phyloP scores from a whole-genome alignment of 2,113 vertebrate genomes.

The Piprites chloris region DNA sequence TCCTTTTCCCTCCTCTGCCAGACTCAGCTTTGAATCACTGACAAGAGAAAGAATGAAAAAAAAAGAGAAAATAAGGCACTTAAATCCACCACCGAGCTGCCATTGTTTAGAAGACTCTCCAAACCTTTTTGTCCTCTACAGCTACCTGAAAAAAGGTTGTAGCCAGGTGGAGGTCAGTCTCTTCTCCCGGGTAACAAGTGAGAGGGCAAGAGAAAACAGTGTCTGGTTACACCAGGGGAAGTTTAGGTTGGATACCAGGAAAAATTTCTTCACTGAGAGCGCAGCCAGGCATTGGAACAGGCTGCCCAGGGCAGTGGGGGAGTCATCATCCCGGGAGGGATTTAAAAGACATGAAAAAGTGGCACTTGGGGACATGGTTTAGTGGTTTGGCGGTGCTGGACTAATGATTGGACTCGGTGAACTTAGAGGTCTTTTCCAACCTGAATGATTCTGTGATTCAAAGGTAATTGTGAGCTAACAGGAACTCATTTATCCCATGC shows the following conservation, averaged over 20 bases:
- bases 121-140: neutral
- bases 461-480: neutral
- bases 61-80: neutral
- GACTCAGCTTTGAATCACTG: neutral
- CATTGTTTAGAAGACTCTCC: neutral
- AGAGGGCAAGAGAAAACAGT: neutral
- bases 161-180: too few relatives aligned
- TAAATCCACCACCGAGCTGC: neutral
- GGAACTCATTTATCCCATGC: neutral
- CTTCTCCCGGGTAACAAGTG: neutral
- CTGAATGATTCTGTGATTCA: neutral
- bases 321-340: neutral
- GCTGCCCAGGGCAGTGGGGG: neutral
- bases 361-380: neutral
- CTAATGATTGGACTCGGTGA: neutral
- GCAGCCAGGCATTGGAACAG: too few relatives aligned
- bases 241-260: neutral
- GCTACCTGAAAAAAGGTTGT: neutral
- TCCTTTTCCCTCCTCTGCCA: neutral
- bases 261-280: neutral
- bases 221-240: neutral
- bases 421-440: neutral
- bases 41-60: neutral
- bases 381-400: neutral
- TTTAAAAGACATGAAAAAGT: neutral